Conservation (phyloP, 2,888 invertebrate genomes). For the Junonia oenone region DNA sequence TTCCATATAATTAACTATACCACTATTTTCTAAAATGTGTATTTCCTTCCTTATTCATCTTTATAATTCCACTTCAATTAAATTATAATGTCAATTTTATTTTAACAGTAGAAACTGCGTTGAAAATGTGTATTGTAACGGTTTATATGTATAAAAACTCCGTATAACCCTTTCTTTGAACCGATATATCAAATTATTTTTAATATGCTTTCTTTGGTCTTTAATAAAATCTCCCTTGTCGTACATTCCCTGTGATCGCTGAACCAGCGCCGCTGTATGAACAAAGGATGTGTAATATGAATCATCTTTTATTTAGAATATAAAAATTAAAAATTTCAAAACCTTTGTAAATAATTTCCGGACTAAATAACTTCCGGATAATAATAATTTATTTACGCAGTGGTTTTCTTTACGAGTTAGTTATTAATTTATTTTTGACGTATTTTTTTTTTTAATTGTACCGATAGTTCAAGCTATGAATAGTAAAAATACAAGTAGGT, state of each 20-base stretch:
- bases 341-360: no score
- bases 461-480: no score
- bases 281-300: conserved; percentile 1
- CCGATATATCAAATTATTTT: neutral
- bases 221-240: neutral
- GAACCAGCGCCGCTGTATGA: neutral
- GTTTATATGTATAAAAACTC: neutral
- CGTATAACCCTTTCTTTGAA: neutral
- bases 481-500: neutral
- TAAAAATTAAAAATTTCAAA: neutral
- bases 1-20: neutral
- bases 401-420: no score
- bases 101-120: no score
- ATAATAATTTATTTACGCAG: no score
- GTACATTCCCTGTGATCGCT: neutral
- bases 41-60: neutral
- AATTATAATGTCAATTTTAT: neutral
- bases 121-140: neutral
- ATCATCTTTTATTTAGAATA: neutral
- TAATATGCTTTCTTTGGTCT: neutral
- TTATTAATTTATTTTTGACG: no score
- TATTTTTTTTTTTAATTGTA: no score
- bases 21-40: neutral
- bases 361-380: no score
- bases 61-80: neutral